These are phyloP conservation scores for Erythrolamprus reginae DNA, from an alignment of 2,113 vertebrate species.

Conservation along the genomic window DNA sequence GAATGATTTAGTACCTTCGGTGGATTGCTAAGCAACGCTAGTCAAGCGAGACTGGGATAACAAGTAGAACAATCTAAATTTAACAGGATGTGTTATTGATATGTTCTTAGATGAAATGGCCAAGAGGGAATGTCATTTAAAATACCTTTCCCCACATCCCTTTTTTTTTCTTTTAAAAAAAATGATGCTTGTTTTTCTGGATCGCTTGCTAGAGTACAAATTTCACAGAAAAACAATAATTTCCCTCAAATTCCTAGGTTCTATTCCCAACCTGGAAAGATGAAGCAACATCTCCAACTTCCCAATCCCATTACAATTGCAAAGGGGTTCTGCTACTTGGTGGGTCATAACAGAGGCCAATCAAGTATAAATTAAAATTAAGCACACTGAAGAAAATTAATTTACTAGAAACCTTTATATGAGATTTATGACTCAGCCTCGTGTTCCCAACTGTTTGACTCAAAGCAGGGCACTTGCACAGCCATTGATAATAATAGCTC, in stretches of 20 bases:
- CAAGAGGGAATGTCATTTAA: background rate
- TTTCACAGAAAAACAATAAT: background rate
- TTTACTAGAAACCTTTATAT: background rate
- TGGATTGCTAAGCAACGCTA: background rate
- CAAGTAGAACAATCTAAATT: background rate
- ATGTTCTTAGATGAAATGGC: background rate
- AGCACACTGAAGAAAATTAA: background rate
- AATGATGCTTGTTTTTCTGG: background rate
- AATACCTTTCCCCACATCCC: background rate
- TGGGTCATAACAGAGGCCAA: background rate
- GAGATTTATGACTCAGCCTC: background rate
- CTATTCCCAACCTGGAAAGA: background rate
- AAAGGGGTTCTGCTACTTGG: background rate
- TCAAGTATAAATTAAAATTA: background rate
- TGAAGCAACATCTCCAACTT: background rate
- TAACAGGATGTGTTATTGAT: background rate
- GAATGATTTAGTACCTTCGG: background rate
- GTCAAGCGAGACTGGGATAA: background rate
- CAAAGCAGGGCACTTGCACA: background rate
- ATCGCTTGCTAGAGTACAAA: background rate
- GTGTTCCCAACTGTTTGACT: background rate
- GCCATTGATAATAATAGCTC: background rate
- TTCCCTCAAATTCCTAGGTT: background rate
- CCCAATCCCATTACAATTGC: background rate
- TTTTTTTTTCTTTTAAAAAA: background rate